Evolutionary conservation across 2,888 invertebrate species (phyloP), one percentile per base, ranked within the genome.

Genomic region (Troglohyphantes excavatus): DNA sequence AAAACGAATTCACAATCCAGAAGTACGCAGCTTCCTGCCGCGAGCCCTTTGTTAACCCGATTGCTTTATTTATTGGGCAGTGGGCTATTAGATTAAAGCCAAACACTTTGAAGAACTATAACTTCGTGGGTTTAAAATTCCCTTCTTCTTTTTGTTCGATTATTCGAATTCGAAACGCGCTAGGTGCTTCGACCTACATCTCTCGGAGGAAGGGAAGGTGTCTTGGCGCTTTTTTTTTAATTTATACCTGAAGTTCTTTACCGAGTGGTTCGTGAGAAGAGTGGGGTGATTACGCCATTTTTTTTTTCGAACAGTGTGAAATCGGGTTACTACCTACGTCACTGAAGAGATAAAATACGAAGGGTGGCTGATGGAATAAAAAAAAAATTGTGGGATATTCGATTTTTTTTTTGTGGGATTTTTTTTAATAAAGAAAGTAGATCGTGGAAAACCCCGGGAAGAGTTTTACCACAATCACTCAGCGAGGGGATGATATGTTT

Each of bases 41-140:
- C 21, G 33, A n/a, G 9, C 21, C 43, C 68, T 82, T 82, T 89
- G 82, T 89, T 82, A 89, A 89, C 53, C 88, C 53, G 61, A 83
- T 89, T 70, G 82, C 76, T 73, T n/a, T 68, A 89, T 89, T 89
- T 89, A 82, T 82, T 89, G 88, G 88, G 76, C 82, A 89, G 82
- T 89, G 68, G 82, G 88, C 82, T 82, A 82, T 89, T 76, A 76
- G 75, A 27, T 26, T 82, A 63, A 68, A 76, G 46, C 88, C 76
- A 72, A 75, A 73, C 11, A 6, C 61, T 11, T 65, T 13, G 65
- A 23, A 53, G n/a, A 53, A 33, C 33, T 33, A 33, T 33, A 72
- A 21, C 39, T 27, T 63, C 53, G 82, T 67, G 46, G 70, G 72
- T 59, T 78, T 72, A 23, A 61, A 61, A 82, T 82, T 82, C 70